Conservation (phyloP, 1,140 invertebrate genomes). For the Sycobia sp. region DNA sequence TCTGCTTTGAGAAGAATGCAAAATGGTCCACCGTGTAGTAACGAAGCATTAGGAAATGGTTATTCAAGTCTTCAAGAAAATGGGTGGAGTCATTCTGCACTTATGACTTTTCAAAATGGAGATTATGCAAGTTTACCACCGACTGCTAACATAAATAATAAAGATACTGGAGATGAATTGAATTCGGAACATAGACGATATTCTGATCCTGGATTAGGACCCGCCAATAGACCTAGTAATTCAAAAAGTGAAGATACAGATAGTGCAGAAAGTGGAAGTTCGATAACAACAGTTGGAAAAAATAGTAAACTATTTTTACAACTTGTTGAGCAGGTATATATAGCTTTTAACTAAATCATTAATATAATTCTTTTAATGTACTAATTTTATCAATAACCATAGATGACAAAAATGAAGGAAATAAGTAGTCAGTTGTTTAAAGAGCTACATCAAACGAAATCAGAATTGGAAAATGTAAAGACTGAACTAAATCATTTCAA, state of each 20-base stretch:
- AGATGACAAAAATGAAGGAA: conserved; percentile 61
- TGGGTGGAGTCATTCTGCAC: conserved; percentile 51
- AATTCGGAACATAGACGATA: conserved; percentile 60
- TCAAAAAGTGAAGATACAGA: conserved; percentile 59
- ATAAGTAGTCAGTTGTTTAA: conserved; percentile 62
- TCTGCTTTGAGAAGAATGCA: conserved; percentile 38
- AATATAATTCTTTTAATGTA: too few relatives aligned
- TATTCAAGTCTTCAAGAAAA: conserved; percentile 50
- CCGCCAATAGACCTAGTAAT: conserved; percentile 50
- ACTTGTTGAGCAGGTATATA: conserved; percentile 61
- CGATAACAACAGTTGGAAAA: conserved; percentile 56
- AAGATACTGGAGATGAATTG: conserved; percentile 46
- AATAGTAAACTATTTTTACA: conserved; percentile 60
- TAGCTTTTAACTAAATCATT: background rate
- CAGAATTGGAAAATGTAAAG: conserved; percentile 61
- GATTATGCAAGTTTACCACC: conserved; percentile 63
- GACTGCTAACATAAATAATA: conserved; percentile 54
- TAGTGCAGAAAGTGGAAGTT: conserved; percentile 50
- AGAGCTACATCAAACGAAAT: conserved; percentile 62
- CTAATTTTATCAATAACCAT: background rate
- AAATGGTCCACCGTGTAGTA: conserved; percentile 28
- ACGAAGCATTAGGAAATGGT: conserved; percentile 48
- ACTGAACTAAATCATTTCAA: conserved; percentile 56
- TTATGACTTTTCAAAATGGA: conserved; percentile 52
- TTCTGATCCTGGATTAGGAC: conserved; percentile 64